Conservation (phyloP, 1,140 invertebrate genomes). For the Aricia agestis region DNA sequence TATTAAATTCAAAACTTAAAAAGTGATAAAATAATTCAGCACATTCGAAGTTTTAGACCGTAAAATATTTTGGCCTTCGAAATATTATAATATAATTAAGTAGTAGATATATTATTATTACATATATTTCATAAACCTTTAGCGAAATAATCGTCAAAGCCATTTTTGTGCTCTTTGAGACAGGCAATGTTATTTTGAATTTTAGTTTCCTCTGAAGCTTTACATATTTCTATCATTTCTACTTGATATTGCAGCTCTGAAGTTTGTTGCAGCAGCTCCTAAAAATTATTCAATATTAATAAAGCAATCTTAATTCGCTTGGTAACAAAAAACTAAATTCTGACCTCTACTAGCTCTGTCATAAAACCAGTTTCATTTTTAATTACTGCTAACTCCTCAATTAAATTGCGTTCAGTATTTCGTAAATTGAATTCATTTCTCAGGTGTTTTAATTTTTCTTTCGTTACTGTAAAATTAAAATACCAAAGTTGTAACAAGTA, state of each 20-base stretch:
- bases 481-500: not conserved
- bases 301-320: not conserved
- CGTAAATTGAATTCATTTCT: constrained; percentile 36
- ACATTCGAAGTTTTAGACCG: too few relatives aligned
- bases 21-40: too few relatives aligned
- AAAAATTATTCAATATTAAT: not conserved
- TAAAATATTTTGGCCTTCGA: too few relatives aligned
- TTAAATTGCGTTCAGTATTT: constrained; percentile 34
- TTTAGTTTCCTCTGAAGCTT: constrained; percentile 47
- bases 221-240: constrained; percentile 50
- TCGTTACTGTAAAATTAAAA: constrained; percentile 38
- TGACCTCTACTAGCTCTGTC: constrained; percentile 44
- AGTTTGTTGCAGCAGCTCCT: constrained; percentile 45
- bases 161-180: constrained; percentile 36
- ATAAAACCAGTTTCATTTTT: constrained; percentile 39
- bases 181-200: constrained; percentile 33
- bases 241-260: constrained; percentile 42
- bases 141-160: constrained; percentile 42
- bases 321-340: not conserved
- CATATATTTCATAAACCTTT: constrained; percentile 36
- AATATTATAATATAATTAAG: too few relatives aligned
- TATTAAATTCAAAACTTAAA: too few relatives aligned
- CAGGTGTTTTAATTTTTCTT: constrained; percentile 38
- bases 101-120: too few relatives aligned
- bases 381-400: constrained; percentile 39